Evolutionary conservation across 2,888 invertebrate species (phyloP).

Genomic region (Aplocera efformata): DNA sequence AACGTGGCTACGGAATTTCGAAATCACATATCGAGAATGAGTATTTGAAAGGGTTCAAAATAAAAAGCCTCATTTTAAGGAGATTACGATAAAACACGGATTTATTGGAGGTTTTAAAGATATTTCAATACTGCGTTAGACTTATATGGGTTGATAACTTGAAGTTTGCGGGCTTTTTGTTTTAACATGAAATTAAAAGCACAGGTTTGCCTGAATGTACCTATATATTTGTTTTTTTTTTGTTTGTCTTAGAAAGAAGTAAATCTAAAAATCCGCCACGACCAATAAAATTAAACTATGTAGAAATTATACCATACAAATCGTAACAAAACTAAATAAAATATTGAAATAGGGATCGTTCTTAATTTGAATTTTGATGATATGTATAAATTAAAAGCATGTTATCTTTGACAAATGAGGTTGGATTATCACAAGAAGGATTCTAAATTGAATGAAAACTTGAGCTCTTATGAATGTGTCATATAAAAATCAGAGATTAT

Average conservation of each 20-base stretch:
- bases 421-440: slow-evolving; percentile 41
- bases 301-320: too few relatives aligned
- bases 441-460: slow-evolving; percentile 32
- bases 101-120: slow-evolving; percentile 42
- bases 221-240: too few relatives aligned
- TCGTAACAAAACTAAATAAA: too few relatives aligned
- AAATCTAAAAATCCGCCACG: too few relatives aligned
- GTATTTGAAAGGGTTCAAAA: slow-evolving; percentile 15
- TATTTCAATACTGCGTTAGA: slow-evolving; percentile 39
- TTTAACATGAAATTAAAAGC: too few relatives aligned
- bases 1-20: slow-evolving; percentile 36
- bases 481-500: not conserved
- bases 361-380: too few relatives aligned
- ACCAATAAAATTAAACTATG: too few relatives aligned
- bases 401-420: slow-evolving; percentile 63
- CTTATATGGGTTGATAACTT: slow-evolving; percentile 23
- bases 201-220: too few relatives aligned
- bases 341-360: too few relatives aligned
- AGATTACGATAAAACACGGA: slow-evolving; percentile 42
- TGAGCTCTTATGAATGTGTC: slow-evolving; percentile 23
- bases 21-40: slow-evolving; percentile 11
- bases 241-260: too few relatives aligned
- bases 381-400: slow-evolving; percentile 40
- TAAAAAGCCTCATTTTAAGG: slow-evolving; percentile 36
- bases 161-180: not conserved